Evolutionary conservation across 2,888 invertebrate genomes (phyloP).

Genomic region (Macrophya annulata): DNA sequence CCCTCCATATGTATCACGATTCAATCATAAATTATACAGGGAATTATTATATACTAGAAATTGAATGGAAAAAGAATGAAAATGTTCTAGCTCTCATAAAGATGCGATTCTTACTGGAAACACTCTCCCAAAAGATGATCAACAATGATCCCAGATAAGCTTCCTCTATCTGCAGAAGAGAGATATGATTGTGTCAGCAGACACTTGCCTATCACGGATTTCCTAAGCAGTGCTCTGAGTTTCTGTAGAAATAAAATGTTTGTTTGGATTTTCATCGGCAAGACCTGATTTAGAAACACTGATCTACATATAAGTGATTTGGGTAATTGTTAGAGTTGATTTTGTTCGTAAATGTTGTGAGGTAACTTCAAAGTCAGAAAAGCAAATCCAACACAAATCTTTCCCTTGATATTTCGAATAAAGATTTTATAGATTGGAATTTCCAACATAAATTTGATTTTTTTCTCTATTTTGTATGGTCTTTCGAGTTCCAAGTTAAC

Average conservation of each 20-base stretch:
- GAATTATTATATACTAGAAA: background rate
- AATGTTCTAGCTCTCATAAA: background rate
- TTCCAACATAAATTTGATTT: conserved; percentile 20
- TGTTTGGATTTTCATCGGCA: background rate
- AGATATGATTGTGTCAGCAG: conserved; percentile 25
- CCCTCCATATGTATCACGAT: background rate
- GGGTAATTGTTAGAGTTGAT: conserved; percentile 1
- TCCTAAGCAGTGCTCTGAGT: conserved; percentile 26
- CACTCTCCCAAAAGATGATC: conserved; percentile 20
- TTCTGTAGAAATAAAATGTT: conserved; percentile 24
- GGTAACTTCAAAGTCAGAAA: background rate
- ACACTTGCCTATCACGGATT: conserved; percentile 22
- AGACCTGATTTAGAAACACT: background rate
- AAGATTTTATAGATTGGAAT: background rate
- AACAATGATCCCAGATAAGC: conserved; percentile 16
- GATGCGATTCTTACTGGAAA: conserved; percentile 10
- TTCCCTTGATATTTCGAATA: background rate
- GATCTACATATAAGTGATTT: conserved; percentile 10
- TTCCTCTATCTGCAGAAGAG: conserved; percentile 32
- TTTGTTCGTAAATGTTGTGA: conserved; percentile 13
- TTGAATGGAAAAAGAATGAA: background rate
- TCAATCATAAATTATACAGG: conserved; percentile 1
- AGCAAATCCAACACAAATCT: background rate
- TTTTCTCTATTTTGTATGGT: background rate
- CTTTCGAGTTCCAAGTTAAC: background rate